Conservation (phyloP, 2,888 invertebrate genomes). For the Drosophila koepferae region DNA sequence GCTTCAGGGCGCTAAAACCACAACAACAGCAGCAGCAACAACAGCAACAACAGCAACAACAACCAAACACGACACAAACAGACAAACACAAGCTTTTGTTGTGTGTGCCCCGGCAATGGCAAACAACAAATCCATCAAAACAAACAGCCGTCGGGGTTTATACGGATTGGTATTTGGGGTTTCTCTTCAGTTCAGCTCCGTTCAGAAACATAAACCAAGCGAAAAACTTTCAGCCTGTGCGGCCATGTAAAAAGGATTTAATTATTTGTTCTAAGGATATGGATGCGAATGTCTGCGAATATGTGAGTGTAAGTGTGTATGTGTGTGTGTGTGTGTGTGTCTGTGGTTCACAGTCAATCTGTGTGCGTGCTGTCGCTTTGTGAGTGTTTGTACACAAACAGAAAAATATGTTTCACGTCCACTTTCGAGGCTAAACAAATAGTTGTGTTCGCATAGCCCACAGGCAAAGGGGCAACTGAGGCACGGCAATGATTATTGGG, state of each 20-base stretch:
- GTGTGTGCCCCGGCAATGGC: conserved; percentile 57
- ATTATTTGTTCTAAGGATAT: conserved; percentile 83
- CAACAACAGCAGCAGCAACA: conserved; percentile 34
- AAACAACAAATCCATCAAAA: conserved; percentile 82
- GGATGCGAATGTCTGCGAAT: conserved; percentile 18
- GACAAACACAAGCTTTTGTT: conserved; percentile 79
- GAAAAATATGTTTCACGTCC: conserved; percentile 78
- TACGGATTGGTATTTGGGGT: conserved; percentile 44
- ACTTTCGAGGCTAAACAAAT: conserved; percentile 61
- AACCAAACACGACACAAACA: conserved; percentile 73
- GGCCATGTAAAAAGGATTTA: conserved; percentile 83
- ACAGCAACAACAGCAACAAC: conserved; percentile 49
- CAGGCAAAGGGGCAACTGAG: conserved; percentile 14
- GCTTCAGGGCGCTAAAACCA: conserved; percentile 55
- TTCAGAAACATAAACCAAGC: conserved; percentile 38
- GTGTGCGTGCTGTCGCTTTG: conserved; percentile 36
- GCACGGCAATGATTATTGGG: conserved; percentile 36
- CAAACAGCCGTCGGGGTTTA: conserved; percentile 73
- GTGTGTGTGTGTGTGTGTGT: conserved; percentile 9
- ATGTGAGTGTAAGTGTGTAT: neutral
- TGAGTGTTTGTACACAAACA: conserved; percentile 62
- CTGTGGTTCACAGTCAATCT: conserved; percentile 10
- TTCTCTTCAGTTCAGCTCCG: neutral
- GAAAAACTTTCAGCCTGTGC: conserved; percentile 68
- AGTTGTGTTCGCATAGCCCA: conserved; percentile 18